These are phyloP conservation scores for Propithecus deckenii DNA, from an alignment of 2,797 vertebrate species.

Conservation along the genomic window DNA sequence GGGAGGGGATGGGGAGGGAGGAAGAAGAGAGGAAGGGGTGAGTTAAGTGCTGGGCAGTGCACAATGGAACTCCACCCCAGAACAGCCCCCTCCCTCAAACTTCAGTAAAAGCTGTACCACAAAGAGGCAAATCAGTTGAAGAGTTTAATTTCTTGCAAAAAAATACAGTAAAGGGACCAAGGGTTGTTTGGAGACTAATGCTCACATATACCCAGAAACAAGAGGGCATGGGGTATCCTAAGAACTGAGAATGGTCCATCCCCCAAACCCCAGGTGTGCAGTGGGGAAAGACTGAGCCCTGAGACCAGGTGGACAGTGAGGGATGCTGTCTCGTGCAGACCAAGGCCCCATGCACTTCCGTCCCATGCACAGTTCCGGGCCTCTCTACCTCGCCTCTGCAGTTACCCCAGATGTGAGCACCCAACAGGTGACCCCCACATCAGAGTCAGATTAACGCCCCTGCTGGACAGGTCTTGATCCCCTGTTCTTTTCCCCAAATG, in stretches of 20 bases:
- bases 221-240: neutral
- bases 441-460: neutral
- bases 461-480: neutral
- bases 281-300: neutral
- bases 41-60: neutral
- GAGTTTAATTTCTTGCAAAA: neutral
- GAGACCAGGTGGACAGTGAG: rapidly evolving
- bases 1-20: neutral
- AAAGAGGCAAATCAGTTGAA: neutral
- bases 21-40: neutral
- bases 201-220: neutral
- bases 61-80: rapidly evolving
- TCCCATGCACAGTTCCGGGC: neutral
- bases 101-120: neutral
- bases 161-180: neutral
- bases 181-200: neutral
- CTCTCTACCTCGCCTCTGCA: neutral
- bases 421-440: neutral
- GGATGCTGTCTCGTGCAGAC: neutral
- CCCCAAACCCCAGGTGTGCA: neutral
- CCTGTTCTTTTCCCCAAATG: neutral
- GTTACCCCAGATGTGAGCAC: too few relatives aligned
- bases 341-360: neutral
- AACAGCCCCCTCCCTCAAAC: neutral
- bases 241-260: neutral